These are phyloP conservation scores for Lagodon rhomboides DNA, from an alignment of 2,797 vertebrate species.

Conservation along the genomic window DNA sequence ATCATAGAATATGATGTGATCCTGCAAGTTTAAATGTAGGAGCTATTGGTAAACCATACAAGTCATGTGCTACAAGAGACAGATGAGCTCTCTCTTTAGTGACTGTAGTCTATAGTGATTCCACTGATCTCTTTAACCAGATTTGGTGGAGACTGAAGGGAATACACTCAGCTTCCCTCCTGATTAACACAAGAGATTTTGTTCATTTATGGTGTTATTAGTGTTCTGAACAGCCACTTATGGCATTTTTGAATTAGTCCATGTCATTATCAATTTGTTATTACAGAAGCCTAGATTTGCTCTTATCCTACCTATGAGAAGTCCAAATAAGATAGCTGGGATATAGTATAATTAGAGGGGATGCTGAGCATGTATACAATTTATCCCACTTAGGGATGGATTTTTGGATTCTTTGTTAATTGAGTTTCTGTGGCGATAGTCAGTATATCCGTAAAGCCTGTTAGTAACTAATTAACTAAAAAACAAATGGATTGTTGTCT, in stretches of 20 bases:
- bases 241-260: constrained; percentile 10
- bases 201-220: constrained; percentile 10
- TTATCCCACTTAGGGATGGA: constrained; percentile 54
- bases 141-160: constrained; percentile 11
- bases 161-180: neutral
- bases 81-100: constrained; percentile 8
- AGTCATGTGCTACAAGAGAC: neutral
- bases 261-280: constrained; percentile 41
- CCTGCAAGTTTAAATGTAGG: neutral
- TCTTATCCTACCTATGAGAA: constrained; percentile 59
- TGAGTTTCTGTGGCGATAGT: constrained; percentile 29
- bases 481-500: constrained; percentile 1
- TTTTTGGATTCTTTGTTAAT: constrained; percentile 43
- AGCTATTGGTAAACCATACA: constrained; percentile 1
- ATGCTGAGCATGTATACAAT: constrained; percentile 24
- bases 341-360: constrained; percentile 60
- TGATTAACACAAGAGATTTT: constrained; percentile 13
- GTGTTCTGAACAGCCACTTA: constrained; percentile 4
- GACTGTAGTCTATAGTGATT: constrained; percentile 10
- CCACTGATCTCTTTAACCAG: constrained; percentile 29
- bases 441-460: constrained; percentile 31
- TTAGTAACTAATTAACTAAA: constrained; percentile 41
- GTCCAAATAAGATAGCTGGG: constrained; percentile 36
- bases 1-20: constrained; percentile 40
- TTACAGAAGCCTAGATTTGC: constrained; percentile 44